Base-by-base conservation (phyloP, 2,888 invertebrate species). In the Liodrosophila aerea region DNA sequence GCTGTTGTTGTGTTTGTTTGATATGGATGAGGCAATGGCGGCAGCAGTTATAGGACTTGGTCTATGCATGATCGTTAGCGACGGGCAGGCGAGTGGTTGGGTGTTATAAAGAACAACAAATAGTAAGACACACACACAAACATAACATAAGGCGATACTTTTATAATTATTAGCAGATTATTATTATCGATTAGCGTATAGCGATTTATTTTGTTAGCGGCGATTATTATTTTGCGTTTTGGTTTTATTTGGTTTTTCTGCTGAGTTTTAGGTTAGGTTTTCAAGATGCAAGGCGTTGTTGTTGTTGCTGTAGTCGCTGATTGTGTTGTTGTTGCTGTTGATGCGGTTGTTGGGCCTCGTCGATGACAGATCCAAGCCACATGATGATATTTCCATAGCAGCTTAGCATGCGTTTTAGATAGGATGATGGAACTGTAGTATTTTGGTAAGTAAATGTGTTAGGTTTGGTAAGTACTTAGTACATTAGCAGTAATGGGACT, bases 21-120 rank as follows among this genome's bases (percentile, higher is more conserved):
- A 81, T 76, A 83, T 84, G 75, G 76, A 85, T 80, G 86, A 80
- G 71, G 75, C 85, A 84, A 80, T 77, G 75, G 76, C 84, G 69
- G 84, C 69, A 74, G 81, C 81, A 76, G 80, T 80, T 80, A 80
- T 83, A 62, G 85, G 71, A 84, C 84, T 85, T 67, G 85, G 73
- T 75, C 80, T 86, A 85, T 85, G 85, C 85, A 85, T 85, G 76
- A 75, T 85, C 73, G 76, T 78, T 75, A 71, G 70, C 73, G 58
- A 53, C 63, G 53, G 73, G 62, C 68, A 72, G 65, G 45, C 18
- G 13, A 22, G 27, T 57, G 64, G 34, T 62, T 44, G 57, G 49
- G 34, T 60, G 54, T 53, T 64, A 61, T 52, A 73, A 70, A 39
- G 62, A 46, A 53, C 37, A 68, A 76, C 52, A 70, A 56, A 59